Evolutionary conservation across 2,888 invertebrate genomes (phyloP), one percentile per base, ranked within the genome.

Genomic region (Harmothoe impar): DNA sequence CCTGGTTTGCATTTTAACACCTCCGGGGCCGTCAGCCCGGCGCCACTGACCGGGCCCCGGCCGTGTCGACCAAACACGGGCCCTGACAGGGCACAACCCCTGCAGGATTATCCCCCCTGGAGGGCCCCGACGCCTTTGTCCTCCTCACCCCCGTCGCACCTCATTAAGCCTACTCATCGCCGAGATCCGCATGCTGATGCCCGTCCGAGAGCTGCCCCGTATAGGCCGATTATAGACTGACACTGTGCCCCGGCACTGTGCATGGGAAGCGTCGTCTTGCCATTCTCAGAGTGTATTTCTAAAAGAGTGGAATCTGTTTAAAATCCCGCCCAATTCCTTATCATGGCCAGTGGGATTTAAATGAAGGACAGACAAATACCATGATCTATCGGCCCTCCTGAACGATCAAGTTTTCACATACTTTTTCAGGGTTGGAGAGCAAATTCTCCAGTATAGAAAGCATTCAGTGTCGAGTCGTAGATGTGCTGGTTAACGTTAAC

Each of bases 71-170:
- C 25, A 35, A 84, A 35, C 43, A 35, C 1, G n/a, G 29, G 0
- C 78, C 84, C 84, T 84, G 84, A 84, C 84, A 84, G 84, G 84
- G 84, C 84, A 84, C 84, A 84, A 84, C 84, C 84, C 84, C 29
- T 17, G 35, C 33, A 17, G 43, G 84, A 84, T 84, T 84, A 51
- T 35, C 54, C 54, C 52, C 54, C n/a, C 86, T 29, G 23, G 54
- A 20, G 25, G 52, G 33, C 12, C 5, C 17, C 52, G 29, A 15
- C 12, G 25, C 54, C 52, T 31, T 86, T 54, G 54, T 54, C 86
- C 31, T 10, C 25, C 54, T n/a, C 29, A 12, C 17, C 86, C 56
- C 31, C 17, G 29, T 17, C 54, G 31, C 29, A 54, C 54, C 25
- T 54, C 86, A 86, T 54, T 54, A 54, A 56, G 17, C 86, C 31